Percentiles rank a stretch among this genome's conserved stretches.
Evolutionary conservation across 64 coral and sea anemone genomes (phyloP).

Genomic region (Porites lutea): DNA sequence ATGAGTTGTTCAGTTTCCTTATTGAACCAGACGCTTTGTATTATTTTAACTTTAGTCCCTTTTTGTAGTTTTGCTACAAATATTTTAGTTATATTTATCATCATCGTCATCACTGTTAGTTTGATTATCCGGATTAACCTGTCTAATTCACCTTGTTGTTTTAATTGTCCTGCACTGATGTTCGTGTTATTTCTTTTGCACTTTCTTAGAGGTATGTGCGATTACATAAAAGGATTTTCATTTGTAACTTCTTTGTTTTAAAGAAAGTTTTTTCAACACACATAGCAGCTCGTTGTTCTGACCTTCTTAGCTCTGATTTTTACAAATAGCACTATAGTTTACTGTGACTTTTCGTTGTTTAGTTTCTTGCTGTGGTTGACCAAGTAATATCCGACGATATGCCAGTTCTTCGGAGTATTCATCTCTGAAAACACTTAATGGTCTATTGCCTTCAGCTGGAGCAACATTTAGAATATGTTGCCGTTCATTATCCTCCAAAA

Average conservation of each 20-base stretch:
- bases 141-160: constrained; percentile 46
- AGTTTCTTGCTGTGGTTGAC: constrained; percentile 58
- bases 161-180: constrained; percentile 53
- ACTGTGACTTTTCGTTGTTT: constrained; percentile 68
- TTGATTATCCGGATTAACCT: constrained; percentile 71
- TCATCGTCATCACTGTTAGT: constrained; percentile 39
- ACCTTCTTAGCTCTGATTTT: constrained; percentile 69
- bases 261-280: constrained; percentile 86
- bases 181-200: constrained; percentile 49
- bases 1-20: constrained; percentile 52
- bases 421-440: constrained; percentile 67
- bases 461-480: constrained; percentile 82
- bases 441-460: constrained; percentile 79
- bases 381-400: constrained; percentile 50
- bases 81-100: constrained; percentile 64
- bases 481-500: constrained; percentile 84
- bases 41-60: constrained; percentile 81
- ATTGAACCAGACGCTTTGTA: constrained; percentile 73
- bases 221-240: constrained; percentile 66
- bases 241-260: constrained; percentile 71
- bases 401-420: constrained; percentile 47
- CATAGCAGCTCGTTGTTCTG: constrained; percentile 80
- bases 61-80: constrained; percentile 79
- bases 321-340: constrained; percentile 72
- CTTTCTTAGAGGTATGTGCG: constrained; percentile 56